Evolutionary conservation across 2,113 vertebrate species (phyloP).

Genomic region (Corythaixoides concolor): DNA sequence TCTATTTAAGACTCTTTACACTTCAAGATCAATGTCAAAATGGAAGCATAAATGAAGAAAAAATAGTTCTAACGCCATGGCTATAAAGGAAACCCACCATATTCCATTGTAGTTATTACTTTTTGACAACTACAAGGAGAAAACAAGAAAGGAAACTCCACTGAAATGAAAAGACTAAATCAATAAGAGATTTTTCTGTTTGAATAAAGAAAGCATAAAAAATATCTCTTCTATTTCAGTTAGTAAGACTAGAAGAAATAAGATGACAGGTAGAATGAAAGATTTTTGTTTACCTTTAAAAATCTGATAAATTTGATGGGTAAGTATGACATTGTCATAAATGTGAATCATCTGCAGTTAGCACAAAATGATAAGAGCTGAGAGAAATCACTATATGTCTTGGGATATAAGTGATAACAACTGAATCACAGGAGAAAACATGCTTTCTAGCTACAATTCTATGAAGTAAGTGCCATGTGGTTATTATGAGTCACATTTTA

Average conservation of each 20-base stretch:
- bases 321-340: not conserved
- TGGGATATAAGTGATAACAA: not conserved
- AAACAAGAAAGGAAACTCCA: not conserved
- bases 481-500: not conserved
- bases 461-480: rapidly evolving
- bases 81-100: not conserved
- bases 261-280: not conserved
- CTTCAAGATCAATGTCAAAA: not conserved
- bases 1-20: not conserved
- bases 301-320: not conserved
- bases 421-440: not conserved
- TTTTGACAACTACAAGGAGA: not conserved
- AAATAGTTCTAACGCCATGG: not conserved
- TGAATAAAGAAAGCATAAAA: not conserved
- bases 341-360: not conserved
- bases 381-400: not conserved
- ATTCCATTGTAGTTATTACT: not conserved
- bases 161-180: not conserved
- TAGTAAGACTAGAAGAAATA: not conserved
- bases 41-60: not conserved
- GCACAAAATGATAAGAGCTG: not conserved
- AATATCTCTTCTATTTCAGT: not conserved
- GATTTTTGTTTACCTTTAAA: not conserved
- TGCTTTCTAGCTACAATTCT: not conserved
- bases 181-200: not conserved